Evolutionary conservation across 2,113 vertebrate species (phyloP), one percentile per base, ranked within the genome.

Genomic region (Hiodon alosoides): DNA sequence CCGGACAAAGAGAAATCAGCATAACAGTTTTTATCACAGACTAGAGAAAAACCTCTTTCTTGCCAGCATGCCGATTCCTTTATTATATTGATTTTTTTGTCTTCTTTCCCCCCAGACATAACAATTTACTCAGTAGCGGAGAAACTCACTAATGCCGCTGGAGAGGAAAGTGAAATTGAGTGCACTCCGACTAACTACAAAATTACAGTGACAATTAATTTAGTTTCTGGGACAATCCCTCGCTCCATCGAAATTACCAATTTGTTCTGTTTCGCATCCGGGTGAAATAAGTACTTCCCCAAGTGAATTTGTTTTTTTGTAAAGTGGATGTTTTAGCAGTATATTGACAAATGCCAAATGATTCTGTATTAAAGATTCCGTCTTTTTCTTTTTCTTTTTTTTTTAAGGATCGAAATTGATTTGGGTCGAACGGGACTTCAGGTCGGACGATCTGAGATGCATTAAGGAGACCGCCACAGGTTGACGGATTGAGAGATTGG

Each of bases 201-300:
- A 84, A 87, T 89, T 86, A 87, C 81, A 80, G 79, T 65, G 67
- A 65, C 84, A 84, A 81, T 81, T 82, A 82, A 85, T 72, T 79
- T 77, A 72, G 77, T 77, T 59, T 8, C 14, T 77, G 83, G 83
- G 89, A 81, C 84, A 87, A 79, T 83, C 67, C 85, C 79, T 76
- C 72, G 81, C 84, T 86, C 81, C 78, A 72, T 82, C 84, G 81
- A 87, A 87, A 88, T 74, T 81, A 83, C 81, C 85, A 87, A 87
- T 89, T 88, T 87, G 86, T 86, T 85, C 86, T 85, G 78, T 82
- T 85, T 81, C 82, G 84, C 86, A 81, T 72, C 4, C 78, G 84
- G 82, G 85, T 83, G 31, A 31, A 31, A 31, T 31, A 31, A 31
- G 31, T 31, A 31, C 31, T 31, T 31, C 31, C 31, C 31, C 31